phyloP scores from a whole-genome alignment of 2,888 invertebrate species.

The Netelia fuscicornis region DNA sequence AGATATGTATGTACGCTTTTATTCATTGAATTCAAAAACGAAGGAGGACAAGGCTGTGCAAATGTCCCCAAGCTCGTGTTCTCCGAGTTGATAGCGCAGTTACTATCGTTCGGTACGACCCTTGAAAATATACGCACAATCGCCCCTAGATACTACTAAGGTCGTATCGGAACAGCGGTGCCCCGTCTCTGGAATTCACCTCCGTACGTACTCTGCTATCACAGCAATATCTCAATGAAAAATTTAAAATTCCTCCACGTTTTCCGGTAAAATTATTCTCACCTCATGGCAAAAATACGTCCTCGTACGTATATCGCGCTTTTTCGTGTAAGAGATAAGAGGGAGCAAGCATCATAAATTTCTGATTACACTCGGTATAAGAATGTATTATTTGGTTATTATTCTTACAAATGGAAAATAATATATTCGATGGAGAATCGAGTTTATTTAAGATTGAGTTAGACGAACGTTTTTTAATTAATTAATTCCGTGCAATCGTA shows the following conservation, averaged over 20 bases:
- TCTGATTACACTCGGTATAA: background rate
- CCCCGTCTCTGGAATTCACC: conserved; percentile 26
- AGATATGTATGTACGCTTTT: background rate
- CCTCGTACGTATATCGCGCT: conserved; percentile 9
- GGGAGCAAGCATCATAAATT: background rate
- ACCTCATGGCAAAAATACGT: conserved; percentile 20
- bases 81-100: conserved; percentile 25
- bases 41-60: conserved; percentile 14
- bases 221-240: conserved; percentile 49
- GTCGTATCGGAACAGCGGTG: background rate
- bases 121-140: conserved; percentile 41
- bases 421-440: no score
- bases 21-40: conserved; percentile 61
- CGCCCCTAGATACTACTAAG: background rate
- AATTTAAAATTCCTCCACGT: conserved; percentile 41
- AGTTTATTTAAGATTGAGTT: no score
- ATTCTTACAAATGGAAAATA: no score
- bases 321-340: background rate
- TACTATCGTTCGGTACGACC: conserved; percentile 25
- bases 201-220: background rate
- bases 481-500: no score
- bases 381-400: background rate
- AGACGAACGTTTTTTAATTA: no score
- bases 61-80: conserved; percentile 44
- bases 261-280: conserved; percentile 16